Percentiles rank a stretch among this genome's conserved stretches.
Evolutionary conservation across 2,113 vertebrate species (phyloP).

Genomic region (Eudyptes chrysolophus): DNA sequence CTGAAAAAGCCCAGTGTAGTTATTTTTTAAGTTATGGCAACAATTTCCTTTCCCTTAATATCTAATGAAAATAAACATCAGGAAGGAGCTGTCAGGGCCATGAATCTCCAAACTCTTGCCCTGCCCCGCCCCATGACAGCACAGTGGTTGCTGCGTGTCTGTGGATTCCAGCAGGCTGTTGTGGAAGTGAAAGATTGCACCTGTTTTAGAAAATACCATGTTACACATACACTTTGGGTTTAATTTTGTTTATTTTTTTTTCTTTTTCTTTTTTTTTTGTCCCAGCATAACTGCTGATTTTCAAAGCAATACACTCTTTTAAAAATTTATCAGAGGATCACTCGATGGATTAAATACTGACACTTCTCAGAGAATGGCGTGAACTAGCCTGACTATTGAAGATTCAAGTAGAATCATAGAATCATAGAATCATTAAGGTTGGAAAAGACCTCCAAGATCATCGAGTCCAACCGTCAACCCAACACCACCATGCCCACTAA

Average conservation of each 20-base stretch:
- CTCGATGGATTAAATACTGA: neutral
- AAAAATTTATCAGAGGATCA: neutral
- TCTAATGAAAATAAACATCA: neutral
- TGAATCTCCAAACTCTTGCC: neutral
- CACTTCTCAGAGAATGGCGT: neutral
- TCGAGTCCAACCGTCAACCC: too few species aligned
- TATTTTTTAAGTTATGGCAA: neutral
- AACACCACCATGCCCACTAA: too few species aligned
- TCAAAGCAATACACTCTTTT: neutral
- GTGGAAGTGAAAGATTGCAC: neutral
- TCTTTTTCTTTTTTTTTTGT: neutral
- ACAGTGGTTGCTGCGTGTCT: neutral
- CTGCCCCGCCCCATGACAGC: fast-evolving
- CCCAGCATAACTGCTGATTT: neutral
- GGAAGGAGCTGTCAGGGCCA: neutral
- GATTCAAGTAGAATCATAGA: neutral
- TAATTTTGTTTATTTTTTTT: fast-evolving
- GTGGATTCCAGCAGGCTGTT: neutral
- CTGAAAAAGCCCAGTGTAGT: neutral
- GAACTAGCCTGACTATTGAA: neutral
- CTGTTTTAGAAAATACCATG: neutral
- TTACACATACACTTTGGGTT: neutral
- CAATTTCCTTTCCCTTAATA: neutral
- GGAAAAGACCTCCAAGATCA: too few species aligned
- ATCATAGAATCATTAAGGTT: too few species aligned